Evolutionary conservation across 2,888 invertebrate genomes (phyloP), one percentile per base, ranked within the genome.

Genomic region (Ormyrus rosae): DNA sequence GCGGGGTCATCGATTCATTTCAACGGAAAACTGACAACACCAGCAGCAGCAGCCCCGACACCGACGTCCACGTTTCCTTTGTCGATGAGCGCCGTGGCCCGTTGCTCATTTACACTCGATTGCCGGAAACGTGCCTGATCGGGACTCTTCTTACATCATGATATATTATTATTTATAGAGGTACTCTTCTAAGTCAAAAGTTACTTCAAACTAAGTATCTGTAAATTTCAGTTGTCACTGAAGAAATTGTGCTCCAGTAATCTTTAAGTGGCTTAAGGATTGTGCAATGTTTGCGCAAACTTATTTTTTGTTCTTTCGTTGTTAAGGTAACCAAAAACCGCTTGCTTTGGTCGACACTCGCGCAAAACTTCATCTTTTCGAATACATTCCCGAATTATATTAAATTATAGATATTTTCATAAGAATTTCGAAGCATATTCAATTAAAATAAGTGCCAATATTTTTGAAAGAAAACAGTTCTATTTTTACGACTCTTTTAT

Each of bases 251-350:
- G 84, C 82, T 84, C 81, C 80, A 82, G 83, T 86, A 86, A 87
- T 87, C 85, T 85, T 82, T 73, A 77, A 83, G 72, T 83, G 84
- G 84, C 85, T 86, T 85, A 86, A 84, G 84, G 83, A 84, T 83
- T 78, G 81, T 74, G 78, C 73, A 75, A 78, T 64, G 72, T 81
- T 86, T 85, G 84, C 71, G 55, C 55, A 46, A 65, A 58, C 10
- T 46, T 53, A 34, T 60, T 75, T 64, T 34, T 45, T 8, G 34
- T 61, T 45, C 45, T 61, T 63, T 10, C 3, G 34, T 34, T 34
- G 34, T 2, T 2, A 34, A 34, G 34, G 34, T 34, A 34, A 34
- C 34, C 1, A 34, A 34, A 2, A 34, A 1, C 34, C 2, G 34
- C 34, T 34, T 34, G 34, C 34, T 34, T 34, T 34, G 34, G 34